Percentiles rank a stretch among this genome's conserved stretches.
These are phyloP conservation scores for Busseola fusca DNA, from an alignment of 2,888 invertebrate genomes.

Conservation along the genomic window DNA sequence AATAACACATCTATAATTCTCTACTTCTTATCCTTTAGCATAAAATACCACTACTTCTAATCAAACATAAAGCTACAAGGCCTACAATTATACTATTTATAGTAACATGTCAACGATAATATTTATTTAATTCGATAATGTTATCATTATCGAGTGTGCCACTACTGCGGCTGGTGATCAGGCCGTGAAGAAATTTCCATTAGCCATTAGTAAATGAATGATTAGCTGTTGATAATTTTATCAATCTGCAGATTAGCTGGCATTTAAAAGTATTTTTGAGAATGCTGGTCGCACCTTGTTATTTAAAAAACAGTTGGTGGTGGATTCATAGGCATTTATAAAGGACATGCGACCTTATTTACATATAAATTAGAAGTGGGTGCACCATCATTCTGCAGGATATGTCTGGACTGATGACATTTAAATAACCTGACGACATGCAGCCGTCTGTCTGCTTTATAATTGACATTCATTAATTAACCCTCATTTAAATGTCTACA, in stretches of 20 bases:
- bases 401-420: constrained; percentile 11
- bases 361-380: background rate
- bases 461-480: constrained; percentile 13
- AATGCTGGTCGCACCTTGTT: constrained; percentile 11
- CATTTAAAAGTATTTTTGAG: constrained; percentile 3
- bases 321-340: background rate
- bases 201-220: constrained; percentile 4
- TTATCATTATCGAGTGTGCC: constrained; percentile 35
- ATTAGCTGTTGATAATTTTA: constrained; percentile 36
- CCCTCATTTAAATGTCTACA: background rate
- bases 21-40: background rate
- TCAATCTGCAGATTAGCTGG: constrained; percentile 23
- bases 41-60: background rate
- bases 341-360: background rate
- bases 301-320: background rate
- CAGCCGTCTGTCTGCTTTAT: constrained; percentile 9
- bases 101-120: constrained; percentile 13
- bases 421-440: constrained; percentile 10
- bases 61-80: background rate
- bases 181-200: constrained; percentile 36
- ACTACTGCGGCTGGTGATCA: background rate
- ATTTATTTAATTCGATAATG: constrained; percentile 25
- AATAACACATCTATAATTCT: background rate
- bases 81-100: constrained; percentile 1
- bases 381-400: background rate